A percentile compares a stretch with the other conserved stretches of the same genome.
Evolutionary conservation across 2,113 vertebrate species (phyloP).

Genomic region (Nipponia nippon): DNA sequence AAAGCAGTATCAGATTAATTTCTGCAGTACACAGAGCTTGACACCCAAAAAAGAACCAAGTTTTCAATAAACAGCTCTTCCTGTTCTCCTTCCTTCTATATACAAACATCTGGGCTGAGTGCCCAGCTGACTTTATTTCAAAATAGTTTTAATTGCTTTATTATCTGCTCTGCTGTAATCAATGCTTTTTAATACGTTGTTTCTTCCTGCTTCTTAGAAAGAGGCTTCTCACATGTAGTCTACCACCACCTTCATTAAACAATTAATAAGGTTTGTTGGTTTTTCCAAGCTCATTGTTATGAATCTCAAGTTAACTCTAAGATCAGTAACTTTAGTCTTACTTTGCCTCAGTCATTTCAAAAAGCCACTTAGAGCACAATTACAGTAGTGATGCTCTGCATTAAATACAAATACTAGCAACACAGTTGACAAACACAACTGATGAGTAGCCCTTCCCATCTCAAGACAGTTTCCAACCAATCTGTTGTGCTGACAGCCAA

Average conservation of each 20-base stretch:
- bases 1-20: background rate
- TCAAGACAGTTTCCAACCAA: background rate
- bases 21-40: background rate
- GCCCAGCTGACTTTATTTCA: background rate
- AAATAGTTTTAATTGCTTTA: conserved; percentile 39
- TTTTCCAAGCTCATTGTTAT: background rate
- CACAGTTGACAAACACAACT: background rate
- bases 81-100: conserved; percentile 30
- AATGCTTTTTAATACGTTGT: background rate
- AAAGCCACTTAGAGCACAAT: background rate
- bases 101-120: conserved; percentile 22
- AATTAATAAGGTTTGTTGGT: background rate
- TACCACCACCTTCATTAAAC: background rate
- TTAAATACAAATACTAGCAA: background rate
- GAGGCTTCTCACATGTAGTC: background rate
- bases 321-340: background rate
- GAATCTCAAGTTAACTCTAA: background rate
- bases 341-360: background rate
- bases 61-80: conserved; percentile 18
- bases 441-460: background rate
- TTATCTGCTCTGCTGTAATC: conserved; percentile 14
- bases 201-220: conserved; percentile 39
- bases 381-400: background rate
- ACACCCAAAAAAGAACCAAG: background rate
- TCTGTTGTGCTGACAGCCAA: background rate